Evolutionary conservation across 2,797 vertebrate species (phyloP).

Genomic region (Amniataba percoides): DNA sequence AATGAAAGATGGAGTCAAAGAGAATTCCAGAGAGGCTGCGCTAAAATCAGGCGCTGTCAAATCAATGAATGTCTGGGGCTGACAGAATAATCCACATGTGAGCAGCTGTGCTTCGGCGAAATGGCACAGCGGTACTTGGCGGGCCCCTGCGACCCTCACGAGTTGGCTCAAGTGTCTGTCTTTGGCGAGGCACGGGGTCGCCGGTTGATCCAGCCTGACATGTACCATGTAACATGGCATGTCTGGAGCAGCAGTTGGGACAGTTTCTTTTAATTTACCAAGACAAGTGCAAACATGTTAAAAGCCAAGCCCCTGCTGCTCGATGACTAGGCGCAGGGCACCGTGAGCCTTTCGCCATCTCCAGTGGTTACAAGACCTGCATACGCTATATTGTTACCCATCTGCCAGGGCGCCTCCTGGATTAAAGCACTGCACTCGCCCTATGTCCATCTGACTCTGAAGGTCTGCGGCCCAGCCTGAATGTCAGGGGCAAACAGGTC

Average conservation of each 20-base stretch:
- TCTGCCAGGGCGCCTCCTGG: conserved; percentile 35
- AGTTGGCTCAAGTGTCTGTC: conserved; percentile 61
- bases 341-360: conserved; percentile 41
- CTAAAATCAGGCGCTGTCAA: conserved; percentile 77
- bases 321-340: conserved; percentile 10
- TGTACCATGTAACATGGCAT: conserved; percentile 69
- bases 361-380: conserved; percentile 53
- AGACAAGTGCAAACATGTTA: conserved; percentile 79
- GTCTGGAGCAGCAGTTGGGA: conserved; percentile 60
- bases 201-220: conserved; percentile 74
- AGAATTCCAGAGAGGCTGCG: conserved; percentile 59
- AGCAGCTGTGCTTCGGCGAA: conserved; percentile 57
- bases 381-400: conserved; percentile 63
- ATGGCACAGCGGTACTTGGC: conserved; percentile 48
- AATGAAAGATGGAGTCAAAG: conserved; percentile 60
- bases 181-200: conserved; percentile 42
- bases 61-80: conserved; percentile 60
- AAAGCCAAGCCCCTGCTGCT: conserved; percentile 59
- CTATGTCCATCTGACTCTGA: conserved; percentile 62
- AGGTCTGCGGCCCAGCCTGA: conserved; percentile 60
- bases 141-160: conserved; percentile 42
- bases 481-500: conserved; percentile 72
- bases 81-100: conserved; percentile 70
- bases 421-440: conserved; percentile 63
- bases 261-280: conserved; percentile 75